A percentile compares a stretch with the other conserved stretches of the same genome.
Conservation (phyloP, 2,113 vertebrate genomes). For the Cinclus mexicanus region DNA sequence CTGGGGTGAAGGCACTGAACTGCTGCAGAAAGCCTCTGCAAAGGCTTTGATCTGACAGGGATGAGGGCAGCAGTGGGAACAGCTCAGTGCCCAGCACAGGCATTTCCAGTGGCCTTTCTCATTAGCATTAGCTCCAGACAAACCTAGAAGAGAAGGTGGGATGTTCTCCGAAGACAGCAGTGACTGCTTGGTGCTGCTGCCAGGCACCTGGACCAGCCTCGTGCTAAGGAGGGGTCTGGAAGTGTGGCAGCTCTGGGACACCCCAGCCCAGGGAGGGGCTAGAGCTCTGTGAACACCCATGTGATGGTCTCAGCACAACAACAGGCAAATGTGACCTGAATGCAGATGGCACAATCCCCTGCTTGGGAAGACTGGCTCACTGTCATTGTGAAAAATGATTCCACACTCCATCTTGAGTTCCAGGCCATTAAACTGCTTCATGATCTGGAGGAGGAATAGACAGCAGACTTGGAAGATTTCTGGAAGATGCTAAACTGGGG, state of each 20-base stretch:
- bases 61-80: background rate
- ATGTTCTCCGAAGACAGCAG: background rate
- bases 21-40: background rate
- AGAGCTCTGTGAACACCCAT: background rate
- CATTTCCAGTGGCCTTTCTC: background rate
- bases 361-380: background rate
- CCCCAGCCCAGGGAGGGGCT: background rate
- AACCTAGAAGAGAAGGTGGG: background rate
- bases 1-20: background rate
- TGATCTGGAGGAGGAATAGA: slow-evolving; percentile 20
- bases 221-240: background rate
- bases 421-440: background rate
- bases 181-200: background rate
- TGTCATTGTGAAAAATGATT: background rate
- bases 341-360: background rate
- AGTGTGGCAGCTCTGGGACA: accelerated
- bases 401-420: background rate
- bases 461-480: background rate
- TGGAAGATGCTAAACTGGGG: slow-evolving; percentile 24
- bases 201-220: background rate
- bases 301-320: background rate
- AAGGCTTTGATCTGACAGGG: background rate
- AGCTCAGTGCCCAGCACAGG: background rate
- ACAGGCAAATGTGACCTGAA: background rate
- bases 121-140: background rate